Evolutionary conservation across 2,888 invertebrate genomes (phyloP).

Genomic region (Chrysotoxum bicinctum): DNA sequence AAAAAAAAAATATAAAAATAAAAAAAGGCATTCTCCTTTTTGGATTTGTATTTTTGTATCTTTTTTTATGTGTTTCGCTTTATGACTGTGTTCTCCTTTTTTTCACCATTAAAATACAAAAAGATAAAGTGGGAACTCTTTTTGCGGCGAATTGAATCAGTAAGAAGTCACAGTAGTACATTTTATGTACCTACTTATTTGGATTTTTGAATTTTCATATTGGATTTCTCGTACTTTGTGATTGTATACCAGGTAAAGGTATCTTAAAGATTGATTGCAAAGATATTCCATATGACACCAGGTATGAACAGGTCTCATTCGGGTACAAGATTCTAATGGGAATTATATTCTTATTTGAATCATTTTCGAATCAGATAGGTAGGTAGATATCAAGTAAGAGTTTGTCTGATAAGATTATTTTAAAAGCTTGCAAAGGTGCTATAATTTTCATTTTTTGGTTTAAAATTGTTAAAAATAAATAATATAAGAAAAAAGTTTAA

Average conservation of each 20-base stretch:
- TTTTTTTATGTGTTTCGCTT: neutral
- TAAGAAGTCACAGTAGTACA: too few relatives aligned
- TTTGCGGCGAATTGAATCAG: constrained; percentile 14
- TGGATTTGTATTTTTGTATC: neutral
- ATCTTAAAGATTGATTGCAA: neutral
- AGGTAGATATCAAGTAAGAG: neutral
- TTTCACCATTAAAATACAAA: neutral
- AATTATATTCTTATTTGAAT: neutral
- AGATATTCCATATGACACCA: neutral
- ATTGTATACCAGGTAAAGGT: neutral
- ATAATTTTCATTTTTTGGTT: neutral
- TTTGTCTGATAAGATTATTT: neutral
- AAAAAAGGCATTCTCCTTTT: constrained; percentile 9
- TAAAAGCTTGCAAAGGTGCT: neutral
- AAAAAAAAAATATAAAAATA: neutral
- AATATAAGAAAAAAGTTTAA: too few relatives aligned
- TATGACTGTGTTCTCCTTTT: neutral
- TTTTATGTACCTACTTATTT: neutral
- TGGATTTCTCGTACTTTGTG: neutral
- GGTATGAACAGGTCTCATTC: neutral
- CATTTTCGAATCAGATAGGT: neutral
- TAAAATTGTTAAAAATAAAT: too few relatives aligned
- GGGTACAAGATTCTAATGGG: neutral
- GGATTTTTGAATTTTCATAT: neutral
- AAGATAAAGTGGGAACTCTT: constrained; percentile 8